Conservation (phyloP, 2,797 vertebrate genomes). For the Macrochelys suwanniensis region DNA sequence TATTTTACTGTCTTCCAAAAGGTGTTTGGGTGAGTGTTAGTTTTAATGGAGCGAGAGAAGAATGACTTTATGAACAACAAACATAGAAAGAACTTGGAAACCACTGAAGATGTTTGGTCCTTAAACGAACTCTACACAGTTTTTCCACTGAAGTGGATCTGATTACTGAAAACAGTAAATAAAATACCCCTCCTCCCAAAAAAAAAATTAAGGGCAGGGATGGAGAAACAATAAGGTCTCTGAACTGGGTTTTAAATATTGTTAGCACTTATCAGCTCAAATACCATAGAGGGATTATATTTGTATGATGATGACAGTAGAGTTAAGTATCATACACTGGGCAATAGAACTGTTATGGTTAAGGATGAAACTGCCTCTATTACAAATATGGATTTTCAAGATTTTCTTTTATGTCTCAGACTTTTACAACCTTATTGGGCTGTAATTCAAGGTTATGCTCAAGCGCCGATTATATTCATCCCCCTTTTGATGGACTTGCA, state of each 20-base stretch:
- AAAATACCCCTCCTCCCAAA: not conserved
- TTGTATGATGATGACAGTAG: not conserved
- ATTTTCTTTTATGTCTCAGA: constrained; percentile 23
- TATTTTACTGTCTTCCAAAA: constrained; percentile 35
- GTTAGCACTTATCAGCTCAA: not conserved
- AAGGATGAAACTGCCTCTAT: constrained; percentile 30
- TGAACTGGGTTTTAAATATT: constrained; percentile 44
- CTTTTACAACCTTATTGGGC: constrained; percentile 12
- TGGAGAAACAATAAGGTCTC: not conserved
- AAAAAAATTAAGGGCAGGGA: not conserved
- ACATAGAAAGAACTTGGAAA: constrained; percentile 53
- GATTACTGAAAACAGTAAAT: not conserved
- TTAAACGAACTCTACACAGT: constrained; percentile 24
- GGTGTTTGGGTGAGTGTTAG: constrained; percentile 24
- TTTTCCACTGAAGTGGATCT: constrained; percentile 11
- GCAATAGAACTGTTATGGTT: not conserved
- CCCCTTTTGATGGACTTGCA: constrained; percentile 56
- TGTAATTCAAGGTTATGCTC: constrained; percentile 54
- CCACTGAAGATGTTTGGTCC: constrained; percentile 35
- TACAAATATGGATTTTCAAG: constrained; percentile 51
- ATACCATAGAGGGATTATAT: not conserved
- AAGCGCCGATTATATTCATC: constrained; percentile 31
- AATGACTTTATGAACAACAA: constrained; percentile 33
- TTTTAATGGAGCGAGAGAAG: constrained; percentile 47
- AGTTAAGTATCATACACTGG: not conserved